Percentiles rank a stretch among this genome's conserved stretches.
phyloP scores from a whole-genome alignment of 92 coral and sea anemone genomes.

The Porites cylindrica region DNA sequence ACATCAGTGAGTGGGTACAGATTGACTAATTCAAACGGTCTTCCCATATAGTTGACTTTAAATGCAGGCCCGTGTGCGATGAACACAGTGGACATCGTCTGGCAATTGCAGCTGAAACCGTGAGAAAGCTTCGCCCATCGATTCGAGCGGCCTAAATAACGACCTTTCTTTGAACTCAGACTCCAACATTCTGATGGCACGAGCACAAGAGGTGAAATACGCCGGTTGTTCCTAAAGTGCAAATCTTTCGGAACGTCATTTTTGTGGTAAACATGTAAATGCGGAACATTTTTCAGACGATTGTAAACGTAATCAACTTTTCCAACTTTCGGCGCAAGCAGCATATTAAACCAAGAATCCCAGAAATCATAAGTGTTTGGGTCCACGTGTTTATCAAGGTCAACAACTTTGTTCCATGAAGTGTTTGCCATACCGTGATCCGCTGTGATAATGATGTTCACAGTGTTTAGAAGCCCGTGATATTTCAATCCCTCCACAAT shows the following conservation, averaged over 20 bases:
- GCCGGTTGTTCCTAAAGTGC: constrained; percentile 69
- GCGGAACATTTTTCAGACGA: constrained; percentile 69
- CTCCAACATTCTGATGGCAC: constrained; percentile 85
- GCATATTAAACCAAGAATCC: constrained; percentile 74
- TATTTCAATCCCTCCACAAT: constrained; percentile 61
- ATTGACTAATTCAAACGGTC: constrained; percentile 75
- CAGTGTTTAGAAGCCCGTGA: constrained; percentile 55
- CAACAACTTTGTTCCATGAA: constrained; percentile 59
- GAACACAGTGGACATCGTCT: constrained; percentile 78
- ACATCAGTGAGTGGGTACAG: constrained; percentile 83
- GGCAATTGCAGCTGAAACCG: constrained; percentile 73
- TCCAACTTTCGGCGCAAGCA: constrained; percentile 73
- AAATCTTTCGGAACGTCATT: constrained; percentile 70
- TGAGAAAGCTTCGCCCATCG: constrained; percentile 43
- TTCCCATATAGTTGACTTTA: constrained; percentile 54
- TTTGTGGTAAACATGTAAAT: constrained; percentile 74
- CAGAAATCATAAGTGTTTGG: constrained; percentile 66
- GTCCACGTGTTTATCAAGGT: constrained; percentile 71
- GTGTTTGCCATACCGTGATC: constrained; percentile 93
- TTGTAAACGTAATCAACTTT: constrained; percentile 62
- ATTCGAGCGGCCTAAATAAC: not conserved
- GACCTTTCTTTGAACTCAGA: constrained; percentile 48
- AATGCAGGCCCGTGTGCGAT: constrained; percentile 94
- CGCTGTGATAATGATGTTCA: constrained; percentile 80
- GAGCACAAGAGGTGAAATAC: constrained; percentile 79